A percentile compares a stretch with the other conserved stretches of the same genome.
Evolutionary conservation across 2,113 vertebrate species (phyloP).

Genomic region (Plectropomus leopardus): DNA sequence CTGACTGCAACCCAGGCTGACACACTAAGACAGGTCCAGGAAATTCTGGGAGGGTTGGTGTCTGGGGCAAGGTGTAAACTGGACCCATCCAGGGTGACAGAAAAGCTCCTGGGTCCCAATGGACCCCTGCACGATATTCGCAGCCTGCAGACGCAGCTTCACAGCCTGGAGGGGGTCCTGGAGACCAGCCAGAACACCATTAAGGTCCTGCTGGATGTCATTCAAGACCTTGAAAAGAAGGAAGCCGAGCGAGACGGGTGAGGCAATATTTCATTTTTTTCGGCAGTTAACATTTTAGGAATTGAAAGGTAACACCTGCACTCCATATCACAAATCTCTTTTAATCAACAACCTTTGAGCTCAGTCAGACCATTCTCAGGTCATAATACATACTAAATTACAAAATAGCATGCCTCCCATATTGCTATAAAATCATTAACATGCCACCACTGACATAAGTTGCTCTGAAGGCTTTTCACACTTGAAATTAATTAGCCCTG

Average conservation of each 20-base stretch:
- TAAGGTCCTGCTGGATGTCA: slow-evolving; percentile 91
- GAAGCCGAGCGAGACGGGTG: slow-evolving; percentile 91
- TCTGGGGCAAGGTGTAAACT: slow-evolving; percentile 84
- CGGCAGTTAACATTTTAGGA: slow-evolving; percentile 8
- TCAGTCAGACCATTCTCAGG: slow-evolving; percentile 1
- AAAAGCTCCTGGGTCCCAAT: slow-evolving; percentile 78
- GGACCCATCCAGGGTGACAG: slow-evolving; percentile 76
- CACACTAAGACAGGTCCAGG: slow-evolving; percentile 85
- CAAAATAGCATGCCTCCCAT: not conserved
- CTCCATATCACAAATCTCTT: slow-evolving; percentile 2
- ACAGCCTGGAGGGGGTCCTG: slow-evolving; percentile 91
- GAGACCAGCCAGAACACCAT: slow-evolving; percentile 93
- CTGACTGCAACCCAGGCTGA: slow-evolving; percentile 79
- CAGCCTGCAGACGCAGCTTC: slow-evolving; percentile 88
- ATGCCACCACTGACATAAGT: not conserved
- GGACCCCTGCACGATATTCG: slow-evolving; percentile 84
- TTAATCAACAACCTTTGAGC: slow-evolving; percentile 18
- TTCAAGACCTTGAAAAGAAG: slow-evolving; percentile 93
- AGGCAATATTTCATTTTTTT: slow-evolving; percentile 71
- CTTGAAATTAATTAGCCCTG: slow-evolving; percentile 2
- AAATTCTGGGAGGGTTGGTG: slow-evolving; percentile 88
- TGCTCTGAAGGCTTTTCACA: not conserved
- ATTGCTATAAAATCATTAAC: slow-evolving; percentile 2
- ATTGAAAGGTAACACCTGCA: slow-evolving; percentile 21
- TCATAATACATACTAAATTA: not conserved